These are phyloP conservation scores for Nesogale talazaci DNA, from an alignment of 2,113 vertebrate genomes.

Conservation along the genomic window DNA sequence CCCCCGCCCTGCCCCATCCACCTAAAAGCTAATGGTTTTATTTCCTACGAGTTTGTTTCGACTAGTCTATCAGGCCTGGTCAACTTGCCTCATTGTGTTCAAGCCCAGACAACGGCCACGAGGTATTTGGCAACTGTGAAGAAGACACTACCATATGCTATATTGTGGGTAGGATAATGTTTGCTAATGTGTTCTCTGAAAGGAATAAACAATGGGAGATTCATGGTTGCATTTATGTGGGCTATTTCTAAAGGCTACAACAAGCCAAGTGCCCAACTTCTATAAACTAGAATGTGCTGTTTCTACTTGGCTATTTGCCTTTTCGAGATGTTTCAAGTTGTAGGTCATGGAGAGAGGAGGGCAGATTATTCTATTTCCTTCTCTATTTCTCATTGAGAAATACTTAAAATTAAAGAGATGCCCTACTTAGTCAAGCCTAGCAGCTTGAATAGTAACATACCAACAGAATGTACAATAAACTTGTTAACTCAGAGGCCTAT, in stretches of 20 bases:
- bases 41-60: not conserved
- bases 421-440: not conserved
- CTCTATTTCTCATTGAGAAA: not conserved
- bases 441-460: not conserved
- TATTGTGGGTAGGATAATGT: not conserved
- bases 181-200: not conserved
- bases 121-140: not conserved
- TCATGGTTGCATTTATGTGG: not conserved
- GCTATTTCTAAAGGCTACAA: not conserved
- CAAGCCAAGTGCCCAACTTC: not conserved
- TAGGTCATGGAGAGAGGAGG: not conserved
- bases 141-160: not conserved
- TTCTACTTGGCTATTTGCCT: constrained; percentile 10
- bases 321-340: constrained; percentile 19
- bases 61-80: not conserved
- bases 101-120: not conserved
- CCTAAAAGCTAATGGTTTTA: constrained; percentile 14
- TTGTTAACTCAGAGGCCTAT: not conserved
- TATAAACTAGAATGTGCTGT: not conserved
- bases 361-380: not conserved
- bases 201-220: not conserved
- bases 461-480: not conserved
- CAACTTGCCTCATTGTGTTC: not conserved
- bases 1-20: no score
- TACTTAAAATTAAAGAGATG: not conserved